Evolutionary conservation across 2,113 vertebrate genomes (phyloP).

Genomic region (Holacanthus passer): DNA sequence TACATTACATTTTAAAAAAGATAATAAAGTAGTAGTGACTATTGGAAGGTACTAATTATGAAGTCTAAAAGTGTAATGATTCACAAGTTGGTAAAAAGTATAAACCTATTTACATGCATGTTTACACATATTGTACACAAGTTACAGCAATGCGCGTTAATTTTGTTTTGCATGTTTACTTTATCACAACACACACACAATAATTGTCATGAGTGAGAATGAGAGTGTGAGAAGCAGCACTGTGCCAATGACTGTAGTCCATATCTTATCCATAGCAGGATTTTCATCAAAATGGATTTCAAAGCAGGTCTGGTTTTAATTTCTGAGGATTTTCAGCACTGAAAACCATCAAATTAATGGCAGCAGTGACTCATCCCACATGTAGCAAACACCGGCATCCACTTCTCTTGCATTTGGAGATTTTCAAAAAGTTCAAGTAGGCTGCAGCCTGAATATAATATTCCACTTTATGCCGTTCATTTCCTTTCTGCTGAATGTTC

Average conservation of each 20-base stretch:
- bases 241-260: neutral
- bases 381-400: neutral
- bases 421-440: conserved; percentile 21
- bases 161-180: neutral
- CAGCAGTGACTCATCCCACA: neutral
- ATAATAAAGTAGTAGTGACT: too few relatives aligned
- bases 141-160: neutral
- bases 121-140: neutral
- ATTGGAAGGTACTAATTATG: too few relatives aligned
- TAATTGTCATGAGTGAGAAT: neutral
- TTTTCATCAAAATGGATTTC: neutral
- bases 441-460: conserved; percentile 26
- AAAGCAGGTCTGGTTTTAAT: neutral
- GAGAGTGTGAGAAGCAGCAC: neutral
- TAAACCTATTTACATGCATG: too few relatives aligned
- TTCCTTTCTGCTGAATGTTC: conserved; percentile 46
- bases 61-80: too few relatives aligned
- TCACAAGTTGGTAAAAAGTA: too few relatives aligned
- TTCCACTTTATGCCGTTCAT: conserved; percentile 48
- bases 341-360: neutral
- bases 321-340: neutral
- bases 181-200: neutral
- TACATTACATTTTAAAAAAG: too few relatives aligned
- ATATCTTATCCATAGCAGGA: too few relatives aligned
- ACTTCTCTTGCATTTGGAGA: neutral